Conservation (phyloP, 2,113 vertebrate genomes). For the Puntigrus tetrazona region DNA sequence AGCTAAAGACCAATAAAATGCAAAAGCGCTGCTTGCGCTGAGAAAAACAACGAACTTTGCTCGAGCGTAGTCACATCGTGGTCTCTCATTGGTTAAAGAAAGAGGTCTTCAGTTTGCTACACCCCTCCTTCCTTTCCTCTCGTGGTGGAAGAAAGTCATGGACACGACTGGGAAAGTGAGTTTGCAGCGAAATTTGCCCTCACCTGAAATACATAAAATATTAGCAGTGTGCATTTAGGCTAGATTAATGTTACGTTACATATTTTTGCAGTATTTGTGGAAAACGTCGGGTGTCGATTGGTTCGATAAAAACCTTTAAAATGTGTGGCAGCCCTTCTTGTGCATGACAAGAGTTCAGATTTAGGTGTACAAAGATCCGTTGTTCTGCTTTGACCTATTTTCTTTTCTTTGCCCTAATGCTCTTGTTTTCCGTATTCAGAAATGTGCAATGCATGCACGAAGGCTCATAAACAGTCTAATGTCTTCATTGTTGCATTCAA, state of each 20-base stretch:
- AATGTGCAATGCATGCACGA: background rate
- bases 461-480: background rate
- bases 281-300: background rate
- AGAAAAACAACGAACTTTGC: conserved; percentile 28
- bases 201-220: background rate
- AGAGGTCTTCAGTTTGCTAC: background rate
- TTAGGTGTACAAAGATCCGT: background rate
- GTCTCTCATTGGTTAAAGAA: conserved; percentile 32
- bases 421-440: background rate
- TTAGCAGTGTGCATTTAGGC: too few relatives aligned
- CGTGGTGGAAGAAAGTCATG: conserved; percentile 61
- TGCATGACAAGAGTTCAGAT: background rate
- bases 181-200: background rate
- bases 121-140: background rate
- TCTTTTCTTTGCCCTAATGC: too few relatives aligned
- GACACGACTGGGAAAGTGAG: conserved; percentile 74
- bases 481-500: background rate
- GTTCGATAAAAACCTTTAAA: background rate
- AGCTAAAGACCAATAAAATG: background rate
- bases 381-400: conserved; percentile 22
- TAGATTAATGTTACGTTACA: background rate
- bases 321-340: background rate
- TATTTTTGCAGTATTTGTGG: background rate
- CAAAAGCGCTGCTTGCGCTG: background rate
- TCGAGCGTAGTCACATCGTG: background rate